Conservation (phyloP, 1,140 invertebrate genomes). For the Geopemphigus sp. region DNA sequence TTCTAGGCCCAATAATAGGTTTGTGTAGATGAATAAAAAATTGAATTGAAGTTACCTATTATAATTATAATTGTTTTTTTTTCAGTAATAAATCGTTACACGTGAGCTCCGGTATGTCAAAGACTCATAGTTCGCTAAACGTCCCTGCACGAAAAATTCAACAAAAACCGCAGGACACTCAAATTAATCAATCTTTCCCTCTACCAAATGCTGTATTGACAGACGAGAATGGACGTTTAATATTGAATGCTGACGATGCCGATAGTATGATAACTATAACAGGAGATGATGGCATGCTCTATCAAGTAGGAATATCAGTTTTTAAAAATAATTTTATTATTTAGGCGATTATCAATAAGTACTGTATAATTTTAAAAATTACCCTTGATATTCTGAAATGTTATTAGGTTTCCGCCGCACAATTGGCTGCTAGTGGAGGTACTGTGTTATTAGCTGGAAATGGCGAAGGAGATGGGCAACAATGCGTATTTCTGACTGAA, state of each 20-base stretch:
- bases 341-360: too few species aligned
- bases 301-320: constrained; percentile 58
- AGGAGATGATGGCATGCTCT: constrained; percentile 60
- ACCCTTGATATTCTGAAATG: too few species aligned
- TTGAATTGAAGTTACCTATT: background rate
- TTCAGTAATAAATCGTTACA: constrained; percentile 39
- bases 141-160: constrained; percentile 46
- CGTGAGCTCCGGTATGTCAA: constrained; percentile 30
- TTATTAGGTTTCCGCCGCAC: constrained; percentile 58
- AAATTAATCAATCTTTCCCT: constrained; percentile 19
- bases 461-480: constrained; percentile 63
- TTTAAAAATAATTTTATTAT: background rate
- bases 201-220: constrained; percentile 16
- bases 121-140: constrained; percentile 38
- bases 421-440: constrained; percentile 61
- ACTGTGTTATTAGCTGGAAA: constrained; percentile 61
- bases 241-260: constrained; percentile 38
- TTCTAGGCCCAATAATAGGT: constrained; percentile 34
- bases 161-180: constrained; percentile 23
- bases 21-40: background rate
- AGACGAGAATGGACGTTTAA: constrained; percentile 44
- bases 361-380: background rate
- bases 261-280: constrained; percentile 58
- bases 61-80: background rate
- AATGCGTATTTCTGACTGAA: constrained; percentile 69